Base-by-base conservation (phyloP, 2,888 invertebrate genomes). In the Terebella lapidaria region DNA sequence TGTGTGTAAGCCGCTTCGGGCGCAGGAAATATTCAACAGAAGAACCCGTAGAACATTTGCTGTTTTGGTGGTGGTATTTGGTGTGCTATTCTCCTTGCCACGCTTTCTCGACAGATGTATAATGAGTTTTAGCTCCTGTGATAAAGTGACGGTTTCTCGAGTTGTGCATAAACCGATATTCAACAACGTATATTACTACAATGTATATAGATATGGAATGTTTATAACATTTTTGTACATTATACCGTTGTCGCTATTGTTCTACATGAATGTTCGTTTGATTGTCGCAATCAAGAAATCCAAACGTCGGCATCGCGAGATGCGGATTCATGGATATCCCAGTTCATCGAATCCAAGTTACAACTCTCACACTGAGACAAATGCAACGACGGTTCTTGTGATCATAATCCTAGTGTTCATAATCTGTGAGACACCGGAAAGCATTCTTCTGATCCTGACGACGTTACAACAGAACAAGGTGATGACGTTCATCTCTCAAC, bases 371-470 rank as follows among this genome's bases (percentile, higher is more conserved):
- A 61, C 51, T 29, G 67, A 67, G 25, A 59, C 54, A 22, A 67
- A 67, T 52, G 67, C 67, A 53, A 64, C 67, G 2, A 26, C 61
- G 26, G 67, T 67, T 4, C 61, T 67, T 18, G 56, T 67, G 46
- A 62, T 62, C 52, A 61, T 67, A 18, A 60, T 67, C 18, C 29
- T 63, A 3, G 61, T 64, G 2, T 67, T 66, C 46, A 52, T 67
- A 29, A 51, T 64, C 3, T 67, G 67, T 56, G 66, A 67, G 46
- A 64, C 67, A 22, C 67, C 66, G 1, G 63, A 65, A 49, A 54
- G 63, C n/a, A 35, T 65, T 25, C 22, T 57, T 10, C 30, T 54
- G 53, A 20, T 62, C 22, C 22, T 64, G 35, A 42, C 58, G 20
- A 24, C 60, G 18, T 20, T 47, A 18, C 55, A 59, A 25, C 18